Conservation (phyloP, 2,888 invertebrate genomes). For the Amblyteles armatorius region DNA sequence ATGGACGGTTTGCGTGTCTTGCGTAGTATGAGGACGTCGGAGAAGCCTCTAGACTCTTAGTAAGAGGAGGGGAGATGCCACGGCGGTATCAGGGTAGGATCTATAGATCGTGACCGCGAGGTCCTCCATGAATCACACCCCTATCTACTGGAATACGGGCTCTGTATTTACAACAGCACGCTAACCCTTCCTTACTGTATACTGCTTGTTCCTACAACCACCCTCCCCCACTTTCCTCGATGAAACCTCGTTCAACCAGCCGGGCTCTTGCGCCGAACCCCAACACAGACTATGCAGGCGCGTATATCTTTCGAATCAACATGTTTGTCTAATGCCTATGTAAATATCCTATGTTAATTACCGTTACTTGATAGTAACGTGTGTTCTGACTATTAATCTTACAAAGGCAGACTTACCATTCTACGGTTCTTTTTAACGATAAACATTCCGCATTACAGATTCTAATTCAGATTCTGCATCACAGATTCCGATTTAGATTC, state of each 20-base stretch:
- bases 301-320: conserved; percentile 82
- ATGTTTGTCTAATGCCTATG: conserved; percentile 84
- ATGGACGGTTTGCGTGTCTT: conserved; percentile 82
- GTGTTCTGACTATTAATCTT: conserved; percentile 78
- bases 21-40: conserved; percentile 70
- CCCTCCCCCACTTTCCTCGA: conserved; percentile 3
- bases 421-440: conserved; percentile 19
- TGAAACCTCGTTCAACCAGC: conserved; percentile 20
- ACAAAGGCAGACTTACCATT: conserved; percentile 64
- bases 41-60: conserved; percentile 57
- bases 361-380: conserved; percentile 79
- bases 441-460: background rate
- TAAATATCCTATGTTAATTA: conserved; percentile 83
- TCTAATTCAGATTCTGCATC: background rate
- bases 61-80: conserved; percentile 72
- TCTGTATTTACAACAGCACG: conserved; percentile 80
- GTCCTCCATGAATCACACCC: conserved; percentile 82
- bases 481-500: conserved; percentile 3
- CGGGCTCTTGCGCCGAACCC: conserved; percentile 14
- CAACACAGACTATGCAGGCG: conserved; percentile 51
- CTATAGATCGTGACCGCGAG: conserved; percentile 81
- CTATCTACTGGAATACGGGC: conserved; percentile 80
- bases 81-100: conserved; percentile 79
- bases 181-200: conserved; percentile 74
- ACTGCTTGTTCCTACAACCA: conserved; percentile 15